A percentile compares a stretch with the other conserved stretches of the same genome.
These are phyloP conservation scores for Daphoenositta chrysoptera DNA, from an alignment of 2,113 vertebrate species.

Conservation along the genomic window DNA sequence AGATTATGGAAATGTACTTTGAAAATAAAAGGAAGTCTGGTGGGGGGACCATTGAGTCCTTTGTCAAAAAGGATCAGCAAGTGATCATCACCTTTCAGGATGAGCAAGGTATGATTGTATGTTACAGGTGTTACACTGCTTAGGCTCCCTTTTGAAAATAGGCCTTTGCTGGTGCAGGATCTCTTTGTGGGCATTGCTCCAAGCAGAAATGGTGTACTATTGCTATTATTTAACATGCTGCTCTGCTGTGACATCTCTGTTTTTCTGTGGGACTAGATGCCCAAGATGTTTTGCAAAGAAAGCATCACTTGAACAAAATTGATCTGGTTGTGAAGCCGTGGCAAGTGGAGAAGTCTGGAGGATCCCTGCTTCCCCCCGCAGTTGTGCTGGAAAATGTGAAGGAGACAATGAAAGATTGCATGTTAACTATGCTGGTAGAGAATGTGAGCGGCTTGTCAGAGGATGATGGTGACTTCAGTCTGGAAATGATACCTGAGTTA, in stretches of 20 bases:
- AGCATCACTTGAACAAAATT: background rate
- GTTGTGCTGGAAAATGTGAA: slow-evolving; percentile 77
- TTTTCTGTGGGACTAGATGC: slow-evolving; percentile 35
- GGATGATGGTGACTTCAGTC: slow-evolving; percentile 48
- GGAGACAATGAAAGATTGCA: background rate
- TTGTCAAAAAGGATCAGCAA: background rate
- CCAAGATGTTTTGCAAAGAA: slow-evolving; percentile 26
- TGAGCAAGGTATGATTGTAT: background rate
- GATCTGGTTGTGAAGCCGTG: background rate
- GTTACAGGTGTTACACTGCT: background rate
- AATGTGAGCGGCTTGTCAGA: slow-evolving; percentile 67
- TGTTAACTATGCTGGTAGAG: slow-evolving; percentile 79
- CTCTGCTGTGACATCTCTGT: background rate
- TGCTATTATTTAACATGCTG: background rate
- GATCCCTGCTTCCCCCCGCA: background rate
- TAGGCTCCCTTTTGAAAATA: background rate
- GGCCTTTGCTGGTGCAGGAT: background rate
- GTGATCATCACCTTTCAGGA: slow-evolving; percentile 46
- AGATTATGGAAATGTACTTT: slow-evolving; percentile 55
- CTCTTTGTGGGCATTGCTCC: background rate
- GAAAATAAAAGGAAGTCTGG: slow-evolving; percentile 61
- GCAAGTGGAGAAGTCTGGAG: background rate
- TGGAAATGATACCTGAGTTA: slow-evolving; percentile 81
- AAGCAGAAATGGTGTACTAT: background rate
- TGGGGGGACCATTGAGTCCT: slow-evolving; percentile 18